Percentiles rank a stretch among this genome's conserved stretches.
phyloP scores from a whole-genome alignment of 2,888 invertebrate species.

The Gari tellinella region DNA sequence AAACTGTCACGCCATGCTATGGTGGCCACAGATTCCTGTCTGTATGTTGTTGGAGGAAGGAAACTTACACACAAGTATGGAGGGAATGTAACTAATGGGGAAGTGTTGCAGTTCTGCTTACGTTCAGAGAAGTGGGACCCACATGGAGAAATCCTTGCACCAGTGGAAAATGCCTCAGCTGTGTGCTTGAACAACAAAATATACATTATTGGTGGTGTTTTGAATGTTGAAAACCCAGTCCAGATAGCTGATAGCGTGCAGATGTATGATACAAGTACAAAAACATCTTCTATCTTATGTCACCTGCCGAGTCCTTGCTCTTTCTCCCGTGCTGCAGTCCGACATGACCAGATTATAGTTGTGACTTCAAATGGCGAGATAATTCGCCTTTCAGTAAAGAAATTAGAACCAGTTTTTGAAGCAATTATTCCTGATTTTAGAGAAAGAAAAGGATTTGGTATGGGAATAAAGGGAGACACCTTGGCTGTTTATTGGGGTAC shows the following conservation, averaged over 20 bases:
- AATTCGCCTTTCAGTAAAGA: slow-evolving; percentile 13
- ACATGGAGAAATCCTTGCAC: slow-evolving; percentile 39
- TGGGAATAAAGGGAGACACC: slow-evolving; percentile 6
- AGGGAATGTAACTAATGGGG: slow-evolving; percentile 12
- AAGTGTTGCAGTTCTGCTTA: slow-evolving; percentile 28
- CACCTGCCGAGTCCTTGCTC: slow-evolving; percentile 29
- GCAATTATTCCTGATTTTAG: slow-evolving; percentile 18
- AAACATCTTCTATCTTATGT: slow-evolving; percentile 25
- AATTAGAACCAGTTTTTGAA: slow-evolving; percentile 2
- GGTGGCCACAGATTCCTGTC: slow-evolving; percentile 23
- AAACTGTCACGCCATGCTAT: slow-evolving; percentile 31
- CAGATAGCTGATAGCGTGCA: slow-evolving; percentile 47
- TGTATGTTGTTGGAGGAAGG: slow-evolving; percentile 40
- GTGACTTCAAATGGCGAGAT: slow-evolving; percentile 39
- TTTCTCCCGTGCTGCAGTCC: slow-evolving; percentile 32
- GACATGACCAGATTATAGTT: slow-evolving; percentile 15
- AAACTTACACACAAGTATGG: too few relatives aligned
- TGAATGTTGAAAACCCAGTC: slow-evolving; percentile 12
- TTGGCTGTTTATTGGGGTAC: slow-evolving; percentile 25
- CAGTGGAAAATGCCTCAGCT: slow-evolving; percentile 39
- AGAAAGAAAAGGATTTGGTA: slow-evolving; percentile 18
- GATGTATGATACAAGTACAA: slow-evolving; percentile 25
- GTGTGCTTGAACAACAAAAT: slow-evolving; percentile 27
- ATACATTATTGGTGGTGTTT: slow-evolving; percentile 38
- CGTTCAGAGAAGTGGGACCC: slow-evolving; percentile 23